These are phyloP conservation scores for Drosophila koepferae DNA, from an alignment of 2,888 invertebrate species.

Conservation along the genomic window DNA sequence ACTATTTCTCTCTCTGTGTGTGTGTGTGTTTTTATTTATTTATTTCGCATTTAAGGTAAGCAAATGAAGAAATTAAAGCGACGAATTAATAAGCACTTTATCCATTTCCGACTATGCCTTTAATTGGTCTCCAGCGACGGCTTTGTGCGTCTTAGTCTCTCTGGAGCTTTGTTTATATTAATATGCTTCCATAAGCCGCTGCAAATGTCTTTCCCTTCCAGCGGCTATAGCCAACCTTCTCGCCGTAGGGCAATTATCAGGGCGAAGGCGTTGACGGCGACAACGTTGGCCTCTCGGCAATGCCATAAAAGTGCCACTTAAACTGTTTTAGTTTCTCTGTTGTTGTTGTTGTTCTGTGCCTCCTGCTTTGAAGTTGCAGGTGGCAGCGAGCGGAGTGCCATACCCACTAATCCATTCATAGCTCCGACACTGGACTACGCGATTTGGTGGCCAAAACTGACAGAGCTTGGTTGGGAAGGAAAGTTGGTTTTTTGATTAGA, in stretches of 20 bases:
- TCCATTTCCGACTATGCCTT: constrained; percentile 47
- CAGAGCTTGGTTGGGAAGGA: too few species aligned
- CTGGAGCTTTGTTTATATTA: constrained; percentile 50
- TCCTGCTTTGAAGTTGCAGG: constrained; percentile 57
- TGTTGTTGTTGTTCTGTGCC: constrained; percentile 17
- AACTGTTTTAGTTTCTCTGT: constrained; percentile 71
- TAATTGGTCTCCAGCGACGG: constrained; percentile 41
- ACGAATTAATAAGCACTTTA: constrained; percentile 75
- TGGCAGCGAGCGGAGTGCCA: constrained; percentile 25
- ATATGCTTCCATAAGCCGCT: constrained; percentile 53
- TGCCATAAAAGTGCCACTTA: constrained; percentile 80
- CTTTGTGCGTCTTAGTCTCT: constrained; percentile 32
- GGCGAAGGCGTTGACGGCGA: constrained; percentile 30
- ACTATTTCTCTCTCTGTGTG: constrained; percentile 8
- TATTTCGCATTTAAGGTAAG: constrained; percentile 27
- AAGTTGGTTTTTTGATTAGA: too few species aligned
- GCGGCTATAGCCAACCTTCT: background rate
- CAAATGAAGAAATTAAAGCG: constrained; percentile 76
- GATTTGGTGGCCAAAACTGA: background rate
- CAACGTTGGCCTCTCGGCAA: constrained; percentile 43
- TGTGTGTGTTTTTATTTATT: constrained; percentile 39
- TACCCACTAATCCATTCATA: constrained; percentile 2
- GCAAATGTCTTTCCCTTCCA: constrained; percentile 36
- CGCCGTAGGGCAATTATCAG: constrained; percentile 53
- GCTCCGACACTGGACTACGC: constrained; percentile 33